Percentiles rank a stretch among this genome's conserved stretches.
These are phyloP conservation scores for Drosophila nigritarsus DNA, from an alignment of 2,888 invertebrate genomes.

Conservation along the genomic window DNA sequence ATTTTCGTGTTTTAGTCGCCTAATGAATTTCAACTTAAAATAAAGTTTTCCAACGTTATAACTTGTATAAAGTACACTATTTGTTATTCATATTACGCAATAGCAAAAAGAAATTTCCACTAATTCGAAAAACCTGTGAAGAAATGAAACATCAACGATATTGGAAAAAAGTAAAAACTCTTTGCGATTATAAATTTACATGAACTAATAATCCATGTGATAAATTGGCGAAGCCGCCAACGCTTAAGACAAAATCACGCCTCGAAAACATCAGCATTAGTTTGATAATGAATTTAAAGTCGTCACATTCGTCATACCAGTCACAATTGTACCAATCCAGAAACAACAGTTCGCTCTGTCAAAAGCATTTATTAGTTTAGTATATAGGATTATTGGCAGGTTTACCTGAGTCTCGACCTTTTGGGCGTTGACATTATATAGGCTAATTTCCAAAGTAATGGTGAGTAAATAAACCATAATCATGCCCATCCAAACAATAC, in stretches of 20 bases:
- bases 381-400: background rate
- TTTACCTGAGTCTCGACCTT: constrained; percentile 63
- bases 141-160: background rate
- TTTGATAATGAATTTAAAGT: constrained; percentile 70
- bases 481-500: constrained; percentile 68
- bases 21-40: constrained; percentile 67
- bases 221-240: constrained; percentile 77
- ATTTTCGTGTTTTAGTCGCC: constrained; percentile 68
- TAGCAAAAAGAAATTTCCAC: constrained; percentile 78
- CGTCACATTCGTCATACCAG: constrained; percentile 78
- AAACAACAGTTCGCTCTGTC: constrained; percentile 72
- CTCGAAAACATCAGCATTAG: constrained; percentile 78
- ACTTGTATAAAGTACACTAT: constrained; percentile 67
- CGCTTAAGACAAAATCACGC: constrained; percentile 62
- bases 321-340: constrained; percentile 72
- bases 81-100: constrained; percentile 70
- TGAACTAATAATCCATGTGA: constrained; percentile 73
- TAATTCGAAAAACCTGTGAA: constrained; percentile 71
- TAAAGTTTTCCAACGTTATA: constrained; percentile 77
- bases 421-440: constrained; percentile 69
- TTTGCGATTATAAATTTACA: constrained; percentile 43
- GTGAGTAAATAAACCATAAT: constrained; percentile 66
- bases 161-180: too few relatives aligned
- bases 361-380: background rate
- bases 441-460: constrained; percentile 62